Evolutionary conservation across 2,113 vertebrate species (phyloP).

Genomic region (Tursiops truncatus): DNA sequence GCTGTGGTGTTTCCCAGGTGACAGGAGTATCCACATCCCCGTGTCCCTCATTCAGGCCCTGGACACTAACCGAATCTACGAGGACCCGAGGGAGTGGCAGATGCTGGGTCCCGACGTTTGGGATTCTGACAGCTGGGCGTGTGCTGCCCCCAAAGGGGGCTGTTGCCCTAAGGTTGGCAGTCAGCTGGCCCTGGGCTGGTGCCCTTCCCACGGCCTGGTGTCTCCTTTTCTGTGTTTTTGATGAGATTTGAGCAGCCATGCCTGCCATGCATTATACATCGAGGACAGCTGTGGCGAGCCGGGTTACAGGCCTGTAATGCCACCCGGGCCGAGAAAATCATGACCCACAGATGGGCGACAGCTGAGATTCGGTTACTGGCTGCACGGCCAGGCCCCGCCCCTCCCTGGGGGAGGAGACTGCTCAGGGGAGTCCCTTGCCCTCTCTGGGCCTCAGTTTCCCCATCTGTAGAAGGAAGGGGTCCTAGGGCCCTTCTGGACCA

Average conservation of each 20-base stretch:
- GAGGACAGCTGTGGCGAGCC: not conserved
- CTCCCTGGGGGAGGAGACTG: too few species aligned
- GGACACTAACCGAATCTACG: rapidly evolving
- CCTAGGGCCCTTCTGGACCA: not conserved
- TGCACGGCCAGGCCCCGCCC: rapidly evolving
- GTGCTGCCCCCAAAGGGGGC: rapidly evolving
- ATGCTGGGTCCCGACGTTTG: rapidly evolving
- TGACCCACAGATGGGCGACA: not conserved
- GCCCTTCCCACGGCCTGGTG: rapidly evolving
- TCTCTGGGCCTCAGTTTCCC: not conserved
- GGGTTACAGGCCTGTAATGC: conserved; percentile 55
- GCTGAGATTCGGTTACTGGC: conserved; percentile 60
- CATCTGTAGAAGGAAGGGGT: not conserved
- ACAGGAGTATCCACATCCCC: rapidly evolving
- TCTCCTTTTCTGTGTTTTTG: not conserved
- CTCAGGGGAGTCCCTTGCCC: not conserved
- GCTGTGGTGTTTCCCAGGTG: rapidly evolving
- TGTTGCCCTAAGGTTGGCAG: not conserved
- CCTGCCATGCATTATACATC: conserved; percentile 43
- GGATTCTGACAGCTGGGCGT: not conserved
- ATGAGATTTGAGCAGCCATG: conserved; percentile 41
- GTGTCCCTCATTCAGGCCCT: not conserved
- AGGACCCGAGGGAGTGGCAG: rapidly evolving
- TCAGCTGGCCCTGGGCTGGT: rapidly evolving
- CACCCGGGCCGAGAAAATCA: conserved; percentile 60